A percentile compares a stretch with the other conserved stretches of the same genome.
phyloP scores from a whole-genome alignment of 2,113 vertebrate genomes.

The Petroica traversi region DNA sequence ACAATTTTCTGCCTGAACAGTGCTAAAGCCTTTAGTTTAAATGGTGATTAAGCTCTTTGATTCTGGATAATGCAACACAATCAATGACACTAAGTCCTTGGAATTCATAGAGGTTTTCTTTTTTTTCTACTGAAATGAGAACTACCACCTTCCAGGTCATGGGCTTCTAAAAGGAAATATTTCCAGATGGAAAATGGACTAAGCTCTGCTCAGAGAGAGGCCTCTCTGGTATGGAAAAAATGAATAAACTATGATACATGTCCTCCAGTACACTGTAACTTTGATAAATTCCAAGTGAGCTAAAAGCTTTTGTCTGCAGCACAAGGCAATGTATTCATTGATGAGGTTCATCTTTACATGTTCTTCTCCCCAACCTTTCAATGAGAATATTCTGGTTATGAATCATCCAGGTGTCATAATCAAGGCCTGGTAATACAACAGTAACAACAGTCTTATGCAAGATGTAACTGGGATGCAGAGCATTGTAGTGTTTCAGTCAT shows the following conservation, averaged over 20 bases:
- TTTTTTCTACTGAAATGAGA: background rate
- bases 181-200: conserved; percentile 4
- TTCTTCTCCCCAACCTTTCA: background rate
- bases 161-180: background rate
- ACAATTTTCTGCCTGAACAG: background rate
- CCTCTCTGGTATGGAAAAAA: conserved; percentile 35
- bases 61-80: background rate
- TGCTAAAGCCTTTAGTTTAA: background rate
- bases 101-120: conserved; percentile 6
- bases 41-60: background rate
- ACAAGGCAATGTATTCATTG: background rate
- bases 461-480: background rate
- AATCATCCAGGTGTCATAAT: conserved; percentile 20
- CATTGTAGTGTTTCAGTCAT: background rate
- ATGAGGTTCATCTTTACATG: background rate
- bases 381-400: background rate
- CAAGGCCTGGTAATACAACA: background rate
- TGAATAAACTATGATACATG: background rate
- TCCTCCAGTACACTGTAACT: background rate
- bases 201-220: background rate
- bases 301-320: background rate
- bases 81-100: background rate
- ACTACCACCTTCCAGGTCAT: background rate
- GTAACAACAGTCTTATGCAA: background rate
- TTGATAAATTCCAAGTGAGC: background rate